phyloP scores from a whole-genome alignment of 1,140 invertebrate species.

The Stegodyphus mimosarum region DNA sequence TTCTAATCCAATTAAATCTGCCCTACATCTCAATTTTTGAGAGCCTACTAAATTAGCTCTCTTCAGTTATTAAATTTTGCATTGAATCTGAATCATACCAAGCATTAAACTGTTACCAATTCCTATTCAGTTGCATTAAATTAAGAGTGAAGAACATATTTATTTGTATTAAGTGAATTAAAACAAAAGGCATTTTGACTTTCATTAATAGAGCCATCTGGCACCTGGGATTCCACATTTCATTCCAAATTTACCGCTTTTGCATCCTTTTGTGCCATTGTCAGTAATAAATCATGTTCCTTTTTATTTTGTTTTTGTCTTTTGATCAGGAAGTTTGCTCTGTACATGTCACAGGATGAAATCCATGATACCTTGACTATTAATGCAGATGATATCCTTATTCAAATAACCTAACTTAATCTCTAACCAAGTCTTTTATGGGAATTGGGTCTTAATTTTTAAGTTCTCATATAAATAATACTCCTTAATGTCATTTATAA shows the following conservation, averaged over 20 bases:
- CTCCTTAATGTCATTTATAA: too few species aligned
- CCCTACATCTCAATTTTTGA: constrained; percentile 17
- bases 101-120: background rate
- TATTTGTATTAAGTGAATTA: background rate
- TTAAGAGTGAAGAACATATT: background rate
- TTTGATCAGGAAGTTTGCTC: background rate
- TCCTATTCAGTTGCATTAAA: background rate
- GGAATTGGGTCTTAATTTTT: too few species aligned
- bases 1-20: background rate
- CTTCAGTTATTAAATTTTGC: background rate
- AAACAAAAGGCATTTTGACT: background rate
- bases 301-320: background rate
- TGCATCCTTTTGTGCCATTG: background rate
- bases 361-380: too few species aligned
- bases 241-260: background rate
- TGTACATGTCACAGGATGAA: too few species aligned
- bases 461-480: too few species aligned
- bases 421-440: too few species aligned
- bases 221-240: too few species aligned
- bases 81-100: background rate
- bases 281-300: background rate
- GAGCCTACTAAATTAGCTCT: constrained; percentile 21
- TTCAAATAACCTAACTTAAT: too few species aligned
- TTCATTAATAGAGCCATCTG: background rate
- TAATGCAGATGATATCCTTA: too few species aligned